Conservation (phyloP, 2,113 vertebrate species). For the Cyrtonyx montezumae region DNA sequence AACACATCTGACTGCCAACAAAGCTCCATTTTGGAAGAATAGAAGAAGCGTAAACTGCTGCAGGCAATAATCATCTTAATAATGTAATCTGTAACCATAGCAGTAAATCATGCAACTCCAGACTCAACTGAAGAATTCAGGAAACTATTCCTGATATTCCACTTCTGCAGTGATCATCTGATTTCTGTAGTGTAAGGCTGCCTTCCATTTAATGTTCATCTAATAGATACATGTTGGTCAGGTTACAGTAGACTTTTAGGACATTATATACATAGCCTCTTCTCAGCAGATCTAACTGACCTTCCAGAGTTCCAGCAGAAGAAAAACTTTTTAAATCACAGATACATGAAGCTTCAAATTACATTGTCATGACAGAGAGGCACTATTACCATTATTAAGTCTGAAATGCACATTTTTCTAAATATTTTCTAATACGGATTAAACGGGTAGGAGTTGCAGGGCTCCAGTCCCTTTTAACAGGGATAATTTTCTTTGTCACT, state of each 20-base stretch:
- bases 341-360: neutral
- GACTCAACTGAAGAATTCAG: neutral
- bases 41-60: neutral
- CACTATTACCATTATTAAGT: neutral
- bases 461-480: neutral
- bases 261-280: neutral
- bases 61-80: neutral
- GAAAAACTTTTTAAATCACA: neutral
- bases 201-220: neutral
- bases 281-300: neutral
- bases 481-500: neutral
- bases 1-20: neutral
- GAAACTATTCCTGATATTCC: neutral
- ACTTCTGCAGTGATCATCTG: neutral
- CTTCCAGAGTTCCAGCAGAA: neutral
- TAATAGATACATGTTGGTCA: neutral
- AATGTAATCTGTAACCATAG: neutral
- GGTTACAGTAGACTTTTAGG: neutral
- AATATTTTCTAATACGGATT: neutral
- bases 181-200: neutral
- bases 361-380: neutral
- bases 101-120: neutral
- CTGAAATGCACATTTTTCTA: neutral
- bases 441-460: neutral
- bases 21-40: neutral